phyloP scores from a whole-genome alignment of 2,888 invertebrate genomes.

The Cacoxenus indagator region DNA sequence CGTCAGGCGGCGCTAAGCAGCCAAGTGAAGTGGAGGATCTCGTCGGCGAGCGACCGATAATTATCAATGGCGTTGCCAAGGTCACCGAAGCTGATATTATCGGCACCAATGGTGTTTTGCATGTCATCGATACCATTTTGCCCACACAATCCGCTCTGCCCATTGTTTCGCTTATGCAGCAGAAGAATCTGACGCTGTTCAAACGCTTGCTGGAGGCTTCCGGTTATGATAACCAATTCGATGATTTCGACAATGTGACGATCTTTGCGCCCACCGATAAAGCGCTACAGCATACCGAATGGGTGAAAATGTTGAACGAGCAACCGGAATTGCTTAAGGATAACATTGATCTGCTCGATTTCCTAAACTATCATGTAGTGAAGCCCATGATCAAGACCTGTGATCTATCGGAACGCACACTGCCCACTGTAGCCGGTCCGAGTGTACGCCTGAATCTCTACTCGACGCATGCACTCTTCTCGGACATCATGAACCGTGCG shows the following conservation, averaged over 20 bases:
- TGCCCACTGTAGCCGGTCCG: conserved; percentile 72
- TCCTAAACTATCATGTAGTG: conserved; percentile 77
- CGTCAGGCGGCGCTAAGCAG: background rate
- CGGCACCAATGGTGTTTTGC: conserved; percentile 81
- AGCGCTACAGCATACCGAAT: conserved; percentile 73
- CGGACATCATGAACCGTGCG: conserved; percentile 74
- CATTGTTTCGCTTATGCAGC: conserved; percentile 72
- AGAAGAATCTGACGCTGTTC: conserved; percentile 76
- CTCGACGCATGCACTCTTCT: conserved; percentile 74
- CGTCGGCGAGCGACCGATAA: conserved; percentile 64
- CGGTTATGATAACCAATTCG: conserved; percentile 73
- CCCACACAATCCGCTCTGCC: conserved; percentile 74
- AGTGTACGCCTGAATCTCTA: conserved; percentile 76
- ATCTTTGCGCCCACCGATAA: conserved; percentile 77
- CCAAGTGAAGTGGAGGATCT: conserved; percentile 71
- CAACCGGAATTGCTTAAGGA: conserved; percentile 65
- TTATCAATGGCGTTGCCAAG: conserved; percentile 75
- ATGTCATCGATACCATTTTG: conserved; percentile 77
- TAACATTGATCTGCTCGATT: conserved; percentile 72
- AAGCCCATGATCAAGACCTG: conserved; percentile 74
- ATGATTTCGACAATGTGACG: conserved; percentile 75
- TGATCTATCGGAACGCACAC: conserved; percentile 73
- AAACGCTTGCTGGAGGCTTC: conserved; percentile 73
- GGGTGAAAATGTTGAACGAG: conserved; percentile 64
- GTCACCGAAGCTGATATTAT: conserved; percentile 76